These are phyloP conservation scores for Pseudopodoces humilis DNA, from an alignment of 2,113 vertebrate species.

Conservation along the genomic window DNA sequence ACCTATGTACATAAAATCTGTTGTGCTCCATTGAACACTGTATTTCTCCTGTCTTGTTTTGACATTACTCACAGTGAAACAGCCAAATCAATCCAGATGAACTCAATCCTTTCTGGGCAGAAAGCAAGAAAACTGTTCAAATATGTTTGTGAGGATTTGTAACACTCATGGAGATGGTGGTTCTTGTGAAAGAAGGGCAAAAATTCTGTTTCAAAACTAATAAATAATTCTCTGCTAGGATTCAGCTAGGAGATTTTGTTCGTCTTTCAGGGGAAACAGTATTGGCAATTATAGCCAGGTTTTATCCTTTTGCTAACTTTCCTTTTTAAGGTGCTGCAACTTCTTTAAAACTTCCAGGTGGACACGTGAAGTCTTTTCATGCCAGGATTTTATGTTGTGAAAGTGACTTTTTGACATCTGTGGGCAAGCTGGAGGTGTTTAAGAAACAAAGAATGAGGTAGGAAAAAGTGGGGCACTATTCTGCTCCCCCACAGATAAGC, in stretches of 20 bases:
- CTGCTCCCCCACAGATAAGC: not conserved
- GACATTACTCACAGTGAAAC: constrained; percentile 50
- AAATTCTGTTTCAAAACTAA: not conserved
- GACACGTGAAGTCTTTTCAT: not conserved
- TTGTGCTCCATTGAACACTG: constrained; percentile 50
- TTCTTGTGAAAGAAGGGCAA: not conserved
- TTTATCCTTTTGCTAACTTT: not conserved
- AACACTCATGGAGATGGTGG: not conserved
- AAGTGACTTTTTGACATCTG: not conserved
- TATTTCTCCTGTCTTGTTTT: constrained; percentile 48
- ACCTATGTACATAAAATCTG: constrained; percentile 45
- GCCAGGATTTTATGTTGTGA: not conserved
- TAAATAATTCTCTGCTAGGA: not conserved
- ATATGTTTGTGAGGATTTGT: not conserved
- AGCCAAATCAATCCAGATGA: constrained; percentile 40
- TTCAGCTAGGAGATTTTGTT: not conserved
- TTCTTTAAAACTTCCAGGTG: not conserved
- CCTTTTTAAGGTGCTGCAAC: not conserved
- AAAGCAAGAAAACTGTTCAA: not conserved
- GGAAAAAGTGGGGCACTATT: not conserved
- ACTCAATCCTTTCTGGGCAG: not conserved
- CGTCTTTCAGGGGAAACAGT: not conserved
- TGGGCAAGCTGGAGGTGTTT: not conserved
- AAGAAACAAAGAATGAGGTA: not conserved
- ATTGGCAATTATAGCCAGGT: not conserved